Evolutionary conservation across 92 coral and sea anemone species (phyloP).

Genomic region (Galaxea fascicularis): DNA sequence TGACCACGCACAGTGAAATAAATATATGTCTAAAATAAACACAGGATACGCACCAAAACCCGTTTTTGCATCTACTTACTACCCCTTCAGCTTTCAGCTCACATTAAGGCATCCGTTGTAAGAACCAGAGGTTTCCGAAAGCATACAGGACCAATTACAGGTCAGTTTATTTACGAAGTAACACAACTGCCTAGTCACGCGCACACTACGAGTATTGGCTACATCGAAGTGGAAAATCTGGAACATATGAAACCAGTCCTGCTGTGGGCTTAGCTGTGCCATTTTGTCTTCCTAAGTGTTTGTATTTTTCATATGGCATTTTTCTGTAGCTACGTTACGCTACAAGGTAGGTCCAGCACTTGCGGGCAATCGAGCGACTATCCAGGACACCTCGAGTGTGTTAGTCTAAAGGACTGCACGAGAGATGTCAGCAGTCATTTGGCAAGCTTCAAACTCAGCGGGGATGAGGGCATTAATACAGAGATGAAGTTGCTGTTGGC

Average conservation of each 20-base stretch:
- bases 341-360: neutral
- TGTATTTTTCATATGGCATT: neutral
- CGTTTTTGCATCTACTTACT: neutral
- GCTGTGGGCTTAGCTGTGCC: conserved; percentile 3
- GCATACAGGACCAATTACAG: neutral
- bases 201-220: no score
- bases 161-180: no score
- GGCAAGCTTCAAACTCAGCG: neutral
- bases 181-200: no score
- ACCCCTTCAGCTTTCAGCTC: neutral
- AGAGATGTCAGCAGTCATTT: neutral
- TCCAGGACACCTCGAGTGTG: neutral
- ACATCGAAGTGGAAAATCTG: no score
- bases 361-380: neutral
- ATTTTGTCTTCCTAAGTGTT: neutral
- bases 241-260: no score
- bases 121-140: neutral
- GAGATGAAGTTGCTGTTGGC: no score
- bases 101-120: neutral
- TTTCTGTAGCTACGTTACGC: conserved; percentile 1
- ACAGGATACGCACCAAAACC: neutral
- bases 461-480: no score
- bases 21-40: no score
- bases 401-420: neutral
- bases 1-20: no score